phyloP scores from a whole-genome alignment of 2,888 invertebrate species.

The Liposcelis brunnea region DNA sequence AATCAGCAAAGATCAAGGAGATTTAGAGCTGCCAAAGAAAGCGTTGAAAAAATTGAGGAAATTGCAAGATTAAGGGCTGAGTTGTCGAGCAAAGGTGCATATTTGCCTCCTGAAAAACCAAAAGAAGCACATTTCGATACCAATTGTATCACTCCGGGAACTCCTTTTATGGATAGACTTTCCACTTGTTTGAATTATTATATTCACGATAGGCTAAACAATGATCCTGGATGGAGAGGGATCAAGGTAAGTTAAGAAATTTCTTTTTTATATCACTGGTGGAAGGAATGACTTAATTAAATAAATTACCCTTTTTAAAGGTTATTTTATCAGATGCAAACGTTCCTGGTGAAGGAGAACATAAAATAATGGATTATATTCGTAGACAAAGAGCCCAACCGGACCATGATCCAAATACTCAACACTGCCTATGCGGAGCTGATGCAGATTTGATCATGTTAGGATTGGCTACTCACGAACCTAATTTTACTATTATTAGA shows the following conservation, averaged over 20 bases:
- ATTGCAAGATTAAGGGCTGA: constrained; percentile 63
- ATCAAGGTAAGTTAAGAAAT: constrained; percentile 37
- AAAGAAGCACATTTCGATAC: constrained; percentile 94
- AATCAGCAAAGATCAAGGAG: constrained; percentile 95
- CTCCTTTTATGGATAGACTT: constrained; percentile 88
- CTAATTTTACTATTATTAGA: constrained; percentile 94
- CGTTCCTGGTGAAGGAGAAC: constrained; percentile 95
- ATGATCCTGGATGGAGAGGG: constrained; percentile 85
- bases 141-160: constrained; percentile 99
- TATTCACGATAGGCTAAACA: constrained; percentile 78
- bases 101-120: constrained; percentile 70
- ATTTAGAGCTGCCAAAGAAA: constrained; percentile 92
- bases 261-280: no score
- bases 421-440: constrained; percentile 94
- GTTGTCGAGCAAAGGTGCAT: constrained; percentile 49
- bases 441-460: constrained; percentile 98
- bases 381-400: constrained; percentile 87
- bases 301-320: background rate
- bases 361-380: constrained; percentile 99
- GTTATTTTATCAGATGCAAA: constrained; percentile 98
- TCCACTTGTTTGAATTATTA: constrained; percentile 67
- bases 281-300: no score
- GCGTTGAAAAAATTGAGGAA: constrained; percentile 72
- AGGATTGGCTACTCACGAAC: constrained; percentile 95
- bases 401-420: constrained; percentile 94